Conservation (phyloP, 1,140 invertebrate species). For the Eupeodes corollae region DNA sequence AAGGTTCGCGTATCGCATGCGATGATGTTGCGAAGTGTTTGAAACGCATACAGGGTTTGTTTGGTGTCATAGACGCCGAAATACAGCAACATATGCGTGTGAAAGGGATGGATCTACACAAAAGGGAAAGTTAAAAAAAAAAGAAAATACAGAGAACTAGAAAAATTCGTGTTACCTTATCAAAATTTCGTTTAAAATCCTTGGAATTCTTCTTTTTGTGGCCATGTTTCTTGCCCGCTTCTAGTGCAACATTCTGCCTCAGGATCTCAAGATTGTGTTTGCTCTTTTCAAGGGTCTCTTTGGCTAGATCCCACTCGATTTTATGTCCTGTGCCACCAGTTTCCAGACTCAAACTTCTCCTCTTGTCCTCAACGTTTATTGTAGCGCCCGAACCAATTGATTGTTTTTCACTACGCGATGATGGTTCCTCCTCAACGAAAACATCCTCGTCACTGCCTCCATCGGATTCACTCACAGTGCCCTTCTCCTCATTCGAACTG, state of each 20-base stretch:
- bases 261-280: slow-evolving; percentile 35
- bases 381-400: slow-evolving; percentile 9
- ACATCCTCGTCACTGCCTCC: slow-evolving; percentile 8
- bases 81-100: slow-evolving; percentile 75
- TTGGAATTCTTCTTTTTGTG: neutral
- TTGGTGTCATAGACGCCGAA: slow-evolving; percentile 69
- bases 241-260: slow-evolving; percentile 23
- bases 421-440: slow-evolving; percentile 1
- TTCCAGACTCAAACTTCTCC: slow-evolving; percentile 30
- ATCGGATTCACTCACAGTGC: neutral
- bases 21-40: slow-evolving; percentile 62
- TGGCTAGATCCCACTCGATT: slow-evolving; percentile 17
- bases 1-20: slow-evolving; percentile 61
- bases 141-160: neutral
- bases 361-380: slow-evolving; percentile 35
- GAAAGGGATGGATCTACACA: slow-evolving; percentile 56
- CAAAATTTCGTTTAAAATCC: too few relatives aligned
- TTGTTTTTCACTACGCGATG: slow-evolving; percentile 3
- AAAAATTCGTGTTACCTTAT: too few relatives aligned
- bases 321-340: slow-evolving; percentile 18
- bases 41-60: slow-evolving; percentile 65
- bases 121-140: neutral
- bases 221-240: neutral
- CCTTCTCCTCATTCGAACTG: slow-evolving; percentile 1
- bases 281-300: slow-evolving; percentile 31